phyloP scores from a whole-genome alignment of 2,113 vertebrate genomes.

The Rhadina sibilatrix region DNA sequence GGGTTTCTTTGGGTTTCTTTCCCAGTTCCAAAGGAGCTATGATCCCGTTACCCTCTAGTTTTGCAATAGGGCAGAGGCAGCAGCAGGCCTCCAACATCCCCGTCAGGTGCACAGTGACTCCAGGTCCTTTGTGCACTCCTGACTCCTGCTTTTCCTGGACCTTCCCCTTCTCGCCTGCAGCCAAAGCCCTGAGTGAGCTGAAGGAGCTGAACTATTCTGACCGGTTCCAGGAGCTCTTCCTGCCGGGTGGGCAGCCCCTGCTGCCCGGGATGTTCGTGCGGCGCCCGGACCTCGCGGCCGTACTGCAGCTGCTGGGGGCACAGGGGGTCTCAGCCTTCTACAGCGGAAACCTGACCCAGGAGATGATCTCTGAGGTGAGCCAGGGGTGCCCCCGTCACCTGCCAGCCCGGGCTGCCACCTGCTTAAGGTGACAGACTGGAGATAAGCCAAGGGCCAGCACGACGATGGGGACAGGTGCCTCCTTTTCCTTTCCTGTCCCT shows the following conservation, averaged over 20 bases:
- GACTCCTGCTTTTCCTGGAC: not conserved
- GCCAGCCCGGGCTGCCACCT: not conserved
- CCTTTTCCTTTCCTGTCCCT: not conserved
- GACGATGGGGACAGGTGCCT: not conserved
- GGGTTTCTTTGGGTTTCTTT: not conserved
- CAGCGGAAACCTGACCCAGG: slow-evolving; percentile 85
- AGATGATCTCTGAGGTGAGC: slow-evolving; percentile 88
- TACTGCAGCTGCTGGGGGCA: slow-evolving; percentile 82
- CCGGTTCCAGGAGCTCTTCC: slow-evolving; percentile 84
- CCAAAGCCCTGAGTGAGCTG: slow-evolving; percentile 81
- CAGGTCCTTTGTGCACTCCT: rapidly evolving
- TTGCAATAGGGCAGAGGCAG: not conserved
- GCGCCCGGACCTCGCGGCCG: slow-evolving; percentile 83
- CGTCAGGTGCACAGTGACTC: not conserved
- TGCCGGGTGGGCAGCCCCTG: slow-evolving; percentile 78
- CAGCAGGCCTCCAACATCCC: not conserved
- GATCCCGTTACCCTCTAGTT: not conserved
- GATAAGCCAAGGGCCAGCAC: not conserved
- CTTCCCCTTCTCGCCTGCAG: slow-evolving; percentile 63
- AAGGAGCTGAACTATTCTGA: slow-evolving; percentile 80
- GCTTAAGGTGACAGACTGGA: not conserved
- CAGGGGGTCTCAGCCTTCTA: slow-evolving; percentile 88
- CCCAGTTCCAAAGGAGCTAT: not conserved
- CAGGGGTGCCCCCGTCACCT: not conserved
- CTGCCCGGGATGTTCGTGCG: slow-evolving; percentile 78